Percentiles rank a stretch among this genome's conserved stretches.
Evolutionary conservation across 2,113 vertebrate genomes (phyloP).

Genomic region (Dryoscopus gambensis): DNA sequence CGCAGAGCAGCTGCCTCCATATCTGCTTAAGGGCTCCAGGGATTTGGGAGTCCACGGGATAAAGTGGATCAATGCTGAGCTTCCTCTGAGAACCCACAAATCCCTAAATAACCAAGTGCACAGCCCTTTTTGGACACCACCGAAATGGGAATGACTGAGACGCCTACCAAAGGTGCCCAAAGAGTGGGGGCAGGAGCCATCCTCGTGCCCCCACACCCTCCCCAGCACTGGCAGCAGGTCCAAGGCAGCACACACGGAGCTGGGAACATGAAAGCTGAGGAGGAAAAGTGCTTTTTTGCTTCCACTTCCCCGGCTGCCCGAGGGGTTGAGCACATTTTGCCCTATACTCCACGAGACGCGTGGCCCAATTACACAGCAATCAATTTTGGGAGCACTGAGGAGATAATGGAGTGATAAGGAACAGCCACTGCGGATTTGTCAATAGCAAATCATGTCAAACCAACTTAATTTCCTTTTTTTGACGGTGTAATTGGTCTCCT

Average conservation of each 20-base stretch:
- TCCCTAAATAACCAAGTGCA: not conserved
- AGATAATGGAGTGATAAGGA: constrained; percentile 68
- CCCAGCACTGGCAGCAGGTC: fast-evolving
- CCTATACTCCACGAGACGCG: not conserved
- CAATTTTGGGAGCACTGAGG: constrained; percentile 60
- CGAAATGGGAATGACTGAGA: not conserved
- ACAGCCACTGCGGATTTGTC: constrained; percentile 57
- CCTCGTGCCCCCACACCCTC: not conserved
- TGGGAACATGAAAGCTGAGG: not conserved
- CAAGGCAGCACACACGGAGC: not conserved
- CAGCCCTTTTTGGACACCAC: not conserved
- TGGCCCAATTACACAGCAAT: constrained; percentile 62
- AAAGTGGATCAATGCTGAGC: constrained; percentile 6
- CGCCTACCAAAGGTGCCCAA: not conserved
- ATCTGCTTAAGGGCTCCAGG: not conserved
- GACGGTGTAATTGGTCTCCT: constrained; percentile 58
- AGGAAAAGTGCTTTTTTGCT: not conserved
- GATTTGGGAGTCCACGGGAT: not conserved
- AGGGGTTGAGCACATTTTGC: not conserved
- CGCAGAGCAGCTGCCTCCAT: not conserved
- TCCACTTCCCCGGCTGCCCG: not conserved
- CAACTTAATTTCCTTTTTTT: constrained; percentile 66
- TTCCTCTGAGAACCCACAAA: not conserved
- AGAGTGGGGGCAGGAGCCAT: not conserved
- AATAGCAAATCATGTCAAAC: constrained; percentile 64